Evolutionary conservation across 2,797 vertebrate species (phyloP), one percentile per base, ranked within the genome.

Genomic region (Aulostomus chinensis): DNA sequence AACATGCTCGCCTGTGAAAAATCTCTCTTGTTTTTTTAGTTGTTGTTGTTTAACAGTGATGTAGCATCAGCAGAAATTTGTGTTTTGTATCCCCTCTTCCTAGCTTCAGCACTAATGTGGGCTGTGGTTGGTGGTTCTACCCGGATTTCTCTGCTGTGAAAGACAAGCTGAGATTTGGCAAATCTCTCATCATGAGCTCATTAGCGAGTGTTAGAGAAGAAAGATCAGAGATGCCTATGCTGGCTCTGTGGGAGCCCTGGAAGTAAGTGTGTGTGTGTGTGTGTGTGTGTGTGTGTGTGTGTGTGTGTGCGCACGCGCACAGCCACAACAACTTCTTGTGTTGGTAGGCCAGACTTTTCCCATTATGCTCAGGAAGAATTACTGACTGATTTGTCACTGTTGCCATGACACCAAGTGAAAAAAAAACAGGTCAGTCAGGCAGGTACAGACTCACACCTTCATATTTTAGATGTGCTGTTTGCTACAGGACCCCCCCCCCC

Each of bases 121-220:
- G 8, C 16, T n/a, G 7, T 24, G 10, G 8, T 35, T 48, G 30
- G 16, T 22, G 16, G 31, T 45, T 49, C 33, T 21, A 14, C 38
- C 38, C 34, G 43, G 14, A 57, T 58, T 57, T 45, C 35, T 49
- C 46, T 46, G 53, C 34, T 37, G 30, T 38, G 22, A 56, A 56
- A 68, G 28, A 66, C 47, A 29, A 67, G 52, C 56, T 48, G 65
- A 47, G 67, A 67, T 67, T 67, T 51, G 38, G 14, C 58, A 60
- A 66, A 63, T 62, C 37, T 76, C 48, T 62, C 49, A 59, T 62
- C 60, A 60, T 60, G 68, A 60, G 61, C 68, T 73, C 68, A 76
- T 80, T 73, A 76, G 70, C 64, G 42, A 9, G 2, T 13, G 31
- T 30, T 41, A 32, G 29, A 43, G 42, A 70, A 41, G 45, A 50